Conservation (phyloP, 2,888 invertebrate species). For the Silvanus unidentatus region DNA sequence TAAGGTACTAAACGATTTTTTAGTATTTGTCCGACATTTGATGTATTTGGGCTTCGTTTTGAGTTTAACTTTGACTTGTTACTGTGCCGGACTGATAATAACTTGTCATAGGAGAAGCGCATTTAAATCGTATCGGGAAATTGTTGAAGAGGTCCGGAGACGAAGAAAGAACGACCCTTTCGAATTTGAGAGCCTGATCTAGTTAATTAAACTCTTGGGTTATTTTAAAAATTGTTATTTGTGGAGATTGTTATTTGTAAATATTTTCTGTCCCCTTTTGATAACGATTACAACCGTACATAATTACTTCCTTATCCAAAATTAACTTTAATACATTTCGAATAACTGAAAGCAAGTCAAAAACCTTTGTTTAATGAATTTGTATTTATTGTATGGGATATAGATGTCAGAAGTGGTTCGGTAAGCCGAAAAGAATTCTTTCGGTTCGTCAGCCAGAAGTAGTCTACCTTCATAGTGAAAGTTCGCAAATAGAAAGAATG, state of each 20-base stretch:
- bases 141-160: slow-evolving; percentile 23
- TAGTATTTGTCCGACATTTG: slow-evolving; percentile 55
- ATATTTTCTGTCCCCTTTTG: too few species aligned
- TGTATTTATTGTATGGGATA: too few species aligned
- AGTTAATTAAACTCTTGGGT: neutral
- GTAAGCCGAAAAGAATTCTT: too few species aligned
- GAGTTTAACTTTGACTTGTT: slow-evolving; percentile 52
- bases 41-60: slow-evolving; percentile 55
- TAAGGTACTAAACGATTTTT: slow-evolving; percentile 25
- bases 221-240: neutral
- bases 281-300: too few species aligned
- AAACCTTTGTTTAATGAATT: too few species aligned
- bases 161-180: slow-evolving; percentile 9
- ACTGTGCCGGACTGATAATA: slow-evolving; percentile 53
- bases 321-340: too few species aligned
- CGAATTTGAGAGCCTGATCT: too few species aligned
- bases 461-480: slow-evolving; percentile 1
- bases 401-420: too few species aligned
- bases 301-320: too few species aligned
- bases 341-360: too few species aligned
- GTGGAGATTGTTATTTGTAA: neutral
- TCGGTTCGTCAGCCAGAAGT: too few species aligned
- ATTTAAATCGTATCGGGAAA: slow-evolving; percentile 41
- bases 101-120: slow-evolving; percentile 47
- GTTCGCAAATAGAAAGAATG: neutral